These are phyloP conservation scores for Orthonevra nobilis DNA, from an alignment of 2,888 invertebrate genomes.

Conservation along the genomic window DNA sequence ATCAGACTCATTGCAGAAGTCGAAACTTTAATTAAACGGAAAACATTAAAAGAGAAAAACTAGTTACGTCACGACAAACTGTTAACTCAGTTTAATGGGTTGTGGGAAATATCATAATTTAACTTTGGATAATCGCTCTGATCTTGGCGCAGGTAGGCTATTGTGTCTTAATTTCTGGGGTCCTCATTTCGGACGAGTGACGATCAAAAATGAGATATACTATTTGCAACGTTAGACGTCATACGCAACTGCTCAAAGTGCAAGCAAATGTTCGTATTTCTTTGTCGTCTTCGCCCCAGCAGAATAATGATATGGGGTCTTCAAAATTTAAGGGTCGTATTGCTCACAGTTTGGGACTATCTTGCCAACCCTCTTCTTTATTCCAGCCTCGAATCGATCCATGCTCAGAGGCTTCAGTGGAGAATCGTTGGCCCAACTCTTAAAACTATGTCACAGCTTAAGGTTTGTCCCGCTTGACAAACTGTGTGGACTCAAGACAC, in stretches of 20 bases:
- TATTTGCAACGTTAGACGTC: neutral
- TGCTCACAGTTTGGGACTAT: neutral
- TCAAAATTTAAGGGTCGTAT: neutral
- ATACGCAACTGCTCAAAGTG: neutral
- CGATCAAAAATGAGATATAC: neutral
- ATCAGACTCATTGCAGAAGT: too few species aligned
- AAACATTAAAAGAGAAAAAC: too few species aligned
- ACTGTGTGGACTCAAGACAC: too few species aligned
- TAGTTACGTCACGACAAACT: too few species aligned
- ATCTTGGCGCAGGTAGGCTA: neutral
- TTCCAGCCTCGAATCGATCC: neutral
- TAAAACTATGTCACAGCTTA: neutral
- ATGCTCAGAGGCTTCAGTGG: neutral
- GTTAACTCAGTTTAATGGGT: too few species aligned
- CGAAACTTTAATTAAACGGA: too few species aligned
- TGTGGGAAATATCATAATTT: neutral
- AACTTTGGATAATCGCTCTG: conserved; percentile 1
- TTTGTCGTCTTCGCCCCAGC: neutral
- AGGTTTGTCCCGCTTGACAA: neutral
- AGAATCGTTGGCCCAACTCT: conserved; percentile 3
- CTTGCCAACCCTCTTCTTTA: neutral
- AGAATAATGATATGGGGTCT: neutral
- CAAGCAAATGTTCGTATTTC: neutral
- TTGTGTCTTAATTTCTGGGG: too few species aligned
- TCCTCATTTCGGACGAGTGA: neutral